Evolutionary conservation across 2,888 invertebrate species (phyloP), one percentile per base, ranked within the genome.

Genomic region (Apomyelois bistriatella): DNA sequence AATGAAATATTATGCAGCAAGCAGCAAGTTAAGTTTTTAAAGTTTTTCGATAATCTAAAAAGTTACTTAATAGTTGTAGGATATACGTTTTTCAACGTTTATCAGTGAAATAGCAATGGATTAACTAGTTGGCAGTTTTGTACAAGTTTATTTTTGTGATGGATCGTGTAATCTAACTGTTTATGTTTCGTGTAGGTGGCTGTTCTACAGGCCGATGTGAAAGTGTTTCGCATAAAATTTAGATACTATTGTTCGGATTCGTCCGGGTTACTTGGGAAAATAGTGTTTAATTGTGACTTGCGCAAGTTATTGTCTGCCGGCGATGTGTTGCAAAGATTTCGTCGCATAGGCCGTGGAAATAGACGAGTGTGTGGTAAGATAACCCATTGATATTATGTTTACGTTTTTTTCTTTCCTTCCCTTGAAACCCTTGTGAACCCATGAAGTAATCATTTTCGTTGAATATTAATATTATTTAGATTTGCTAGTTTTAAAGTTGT

Each of bases 211-310:
- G 64, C 74, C 73, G 72, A 80, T 85, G 89, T 89, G 90, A 90
- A 90, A 90, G 90, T 90, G 85, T 86, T 83, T 86, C 83, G 85
- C 85, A 82, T 87, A 84, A 82, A 85, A 85, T 88, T 88, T 79
- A 79, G 82, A 80, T 79, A 85, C 88, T 84, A 90, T 90, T 90
- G 90, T 89, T 86, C 77, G 61, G 71, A 72, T 77, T 75, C 80
- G 86, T 86, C 84, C 80, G 79, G 80, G 79, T 82, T 75, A 72
- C 74, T 74, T 79, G 79, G 78, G 82, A 84, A 84, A 81, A 82
- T 72, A 75, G 59, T 66, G 66, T 66, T 66, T 69, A 55, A 68
- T 60, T 62, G 72, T 65, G 58, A 63, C 73, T 84, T 81, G 79
- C 74, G 74, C 77, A 79, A 82, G 69, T 72, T 64, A 65, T 61